Base-by-base conservation (phyloP, 2,888 invertebrate genomes). In the Chloroclystis v-ata region DNA sequence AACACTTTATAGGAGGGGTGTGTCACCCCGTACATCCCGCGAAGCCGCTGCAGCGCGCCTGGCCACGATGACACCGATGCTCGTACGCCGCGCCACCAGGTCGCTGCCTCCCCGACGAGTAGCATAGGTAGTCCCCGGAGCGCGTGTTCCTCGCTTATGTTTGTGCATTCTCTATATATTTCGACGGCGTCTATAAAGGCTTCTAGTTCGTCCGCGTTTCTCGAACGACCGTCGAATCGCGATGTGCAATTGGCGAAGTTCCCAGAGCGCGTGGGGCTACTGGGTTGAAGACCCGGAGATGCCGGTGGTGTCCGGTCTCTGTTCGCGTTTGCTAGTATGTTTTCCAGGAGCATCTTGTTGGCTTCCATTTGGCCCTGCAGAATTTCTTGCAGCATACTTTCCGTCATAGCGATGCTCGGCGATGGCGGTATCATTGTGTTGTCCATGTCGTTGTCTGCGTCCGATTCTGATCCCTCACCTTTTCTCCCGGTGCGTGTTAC, bases 11-110 rank as follows among this genome's bases (percentile, higher is more conserved):
- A n/a, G 0, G 46, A 49, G 2, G 28, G 28, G 9, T 35, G 24
- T 13, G 25, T 45, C 0, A 37, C 37, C 1, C 53, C 58, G 33
- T 47, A 57, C 43, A 45, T 52, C 0, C 28, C 28, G 2, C 56
- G 48, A 1, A 57, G 46, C 0, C n/a, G n/a, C n/a, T n/a, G n/a
- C n/a, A n/a, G n/a, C n/a, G n/a, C n/a, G n/a, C n/a, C n/a, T n/a
- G n/a, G 40, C 25, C 8, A 9, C 7, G 3, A 52, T 2, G 37
- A 37, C 0, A 54, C 42, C n/a, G n/a, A n/a, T n/a, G n/a, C n/a
- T n/a, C n/a, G n/a, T n/a, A n/a, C n/a, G 2, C 60, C 58, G 8
- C 43, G 50, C 46, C 47, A 58, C 57, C 58, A 61, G 2, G 56
- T 37, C 1, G 59, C 57, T 2, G 57, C 61, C 6, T 57, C 50